These are phyloP conservation scores for Scaptomyza pallida DNA, from an alignment of 1,140 invertebrate genomes.

Conservation along the genomic window DNA sequence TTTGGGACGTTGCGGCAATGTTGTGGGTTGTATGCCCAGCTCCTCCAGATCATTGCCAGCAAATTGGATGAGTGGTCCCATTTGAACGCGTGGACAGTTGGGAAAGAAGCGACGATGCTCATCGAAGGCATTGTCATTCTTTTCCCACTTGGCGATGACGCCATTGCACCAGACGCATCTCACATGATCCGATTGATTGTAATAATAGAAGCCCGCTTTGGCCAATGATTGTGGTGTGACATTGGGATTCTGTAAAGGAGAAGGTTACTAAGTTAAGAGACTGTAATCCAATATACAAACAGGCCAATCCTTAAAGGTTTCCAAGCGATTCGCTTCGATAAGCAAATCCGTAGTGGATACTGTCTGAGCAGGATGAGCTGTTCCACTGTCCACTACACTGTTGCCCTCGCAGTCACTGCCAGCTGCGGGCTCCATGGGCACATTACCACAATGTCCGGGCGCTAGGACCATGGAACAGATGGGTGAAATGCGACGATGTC, in stretches of 20 bases:
- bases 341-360: slow-evolving; percentile 60
- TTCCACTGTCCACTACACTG: slow-evolving; percentile 47
- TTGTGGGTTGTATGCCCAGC: slow-evolving; percentile 88
- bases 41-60: slow-evolving; percentile 85
- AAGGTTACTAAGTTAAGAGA: background rate
- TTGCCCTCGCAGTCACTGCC: slow-evolving; percentile 57
- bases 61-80: slow-evolving; percentile 76
- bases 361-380: slow-evolving; percentile 11
- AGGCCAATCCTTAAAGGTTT: slow-evolving; percentile 88
- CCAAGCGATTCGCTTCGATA: slow-evolving; percentile 78
- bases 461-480: slow-evolving; percentile 88
- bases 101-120: slow-evolving; percentile 91
- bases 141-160: slow-evolving; percentile 89
- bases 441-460: slow-evolving; percentile 87
- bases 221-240: slow-evolving; percentile 89
- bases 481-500: slow-evolving; percentile 85
- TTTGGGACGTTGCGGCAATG: slow-evolving; percentile 86
- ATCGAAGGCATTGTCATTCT: slow-evolving; percentile 89
- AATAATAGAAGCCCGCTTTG: slow-evolving; percentile 88
- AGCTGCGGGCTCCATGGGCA: slow-evolving; percentile 79
- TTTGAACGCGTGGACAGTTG: slow-evolving; percentile 86
- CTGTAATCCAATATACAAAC: slow-evolving; percentile 83
- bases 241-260: slow-evolving; percentile 71
- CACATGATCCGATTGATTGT: slow-evolving; percentile 86
- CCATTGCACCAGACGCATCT: slow-evolving; percentile 92